phyloP scores from a whole-genome alignment of 2,113 vertebrate genomes.

The Toxostoma redivivum region DNA sequence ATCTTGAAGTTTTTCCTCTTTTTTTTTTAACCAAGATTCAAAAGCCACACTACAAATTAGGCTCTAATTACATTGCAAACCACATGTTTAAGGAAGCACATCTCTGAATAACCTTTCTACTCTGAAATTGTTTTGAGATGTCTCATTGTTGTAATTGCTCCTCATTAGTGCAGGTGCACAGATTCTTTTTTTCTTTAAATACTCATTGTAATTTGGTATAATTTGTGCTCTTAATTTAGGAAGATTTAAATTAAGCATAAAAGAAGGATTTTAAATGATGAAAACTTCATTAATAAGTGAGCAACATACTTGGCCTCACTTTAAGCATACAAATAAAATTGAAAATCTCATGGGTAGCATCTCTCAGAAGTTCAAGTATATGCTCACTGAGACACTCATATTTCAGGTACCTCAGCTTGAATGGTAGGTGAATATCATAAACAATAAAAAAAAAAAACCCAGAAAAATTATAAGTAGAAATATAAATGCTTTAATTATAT shows the following conservation, averaged over 20 bases:
- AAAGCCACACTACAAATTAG: not conserved
- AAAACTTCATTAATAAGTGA: slow-evolving; percentile 14
- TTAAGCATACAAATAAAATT: not conserved
- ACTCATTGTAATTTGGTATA: slow-evolving; percentile 25
- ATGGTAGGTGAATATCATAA: not conserved
- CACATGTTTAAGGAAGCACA: not conserved
- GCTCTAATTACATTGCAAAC: slow-evolving; percentile 24
- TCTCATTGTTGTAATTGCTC: slow-evolving; percentile 48
- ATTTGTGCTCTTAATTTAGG: slow-evolving; percentile 26
- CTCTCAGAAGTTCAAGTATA: slow-evolving; percentile 30
- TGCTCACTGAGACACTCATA: not conserved
- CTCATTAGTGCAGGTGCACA: slow-evolving; percentile 47
- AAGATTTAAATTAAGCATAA: slow-evolving; percentile 31
- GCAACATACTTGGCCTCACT: not conserved
- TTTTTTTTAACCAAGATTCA: not conserved
- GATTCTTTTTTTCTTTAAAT: slow-evolving; percentile 48
- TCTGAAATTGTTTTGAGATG: slow-evolving; percentile 50
- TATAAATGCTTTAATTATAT: not conserved
- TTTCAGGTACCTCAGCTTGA: not conserved
- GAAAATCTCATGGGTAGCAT: not conserved
- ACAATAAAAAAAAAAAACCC: not conserved
- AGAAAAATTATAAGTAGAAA: not conserved
- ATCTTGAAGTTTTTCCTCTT: not conserved
- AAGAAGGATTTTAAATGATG: not conserved
- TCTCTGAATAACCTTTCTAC: slow-evolving; percentile 19